Evolutionary conservation across 1,140 invertebrate species (phyloP), one percentile per base, ranked within the genome.

Genomic region (Leptinotarsa texana): DNA sequence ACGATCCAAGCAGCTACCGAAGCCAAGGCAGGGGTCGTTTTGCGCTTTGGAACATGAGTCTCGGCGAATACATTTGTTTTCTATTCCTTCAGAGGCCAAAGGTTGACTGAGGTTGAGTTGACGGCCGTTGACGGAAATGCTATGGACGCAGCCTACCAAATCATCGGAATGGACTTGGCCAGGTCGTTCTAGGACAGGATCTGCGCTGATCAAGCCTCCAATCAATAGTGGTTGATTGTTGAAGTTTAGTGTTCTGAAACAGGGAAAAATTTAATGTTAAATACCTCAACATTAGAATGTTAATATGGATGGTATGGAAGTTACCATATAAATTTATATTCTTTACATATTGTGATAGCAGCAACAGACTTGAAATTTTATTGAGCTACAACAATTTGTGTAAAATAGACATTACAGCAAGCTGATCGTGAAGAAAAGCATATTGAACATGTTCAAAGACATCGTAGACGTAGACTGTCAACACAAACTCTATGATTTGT

Each of bases 81-180:
- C 89, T 2, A 97, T 90, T 0, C 90, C 91, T 21, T 90, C 86
- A 2, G 93, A 91, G 22, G 90, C 85, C 1, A 96, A 76, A 0
- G 95, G 94, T 79, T 89, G 91, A 21, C 92, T 93, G 68, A 97
- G 84, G 82, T 97, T 96, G 2, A 97, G 81, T 1, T 89, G 84
- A 13, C 93, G 88, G 11, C 95, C 95, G 82, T 97, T 97, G 48
- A 98, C 91, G 0, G 92, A 91, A 1, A 98, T 92, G 76, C 94
- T 95, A 80, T 97, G 94, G 69, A 98, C 89, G 81, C 97, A 98
- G 3, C 97, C 97, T 49, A 98, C 91, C 69, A 98, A 92, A 84
- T 98, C 96, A 82, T 98, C 95, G 0, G 95, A 93, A 76, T 92
- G 91, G 24, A 98, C 91, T 87, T 97, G 95, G 1, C 94, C 95